These are phyloP conservation scores for Nymphalis urticae DNA, from an alignment of 2,888 invertebrate species.

Conservation along the genomic window DNA sequence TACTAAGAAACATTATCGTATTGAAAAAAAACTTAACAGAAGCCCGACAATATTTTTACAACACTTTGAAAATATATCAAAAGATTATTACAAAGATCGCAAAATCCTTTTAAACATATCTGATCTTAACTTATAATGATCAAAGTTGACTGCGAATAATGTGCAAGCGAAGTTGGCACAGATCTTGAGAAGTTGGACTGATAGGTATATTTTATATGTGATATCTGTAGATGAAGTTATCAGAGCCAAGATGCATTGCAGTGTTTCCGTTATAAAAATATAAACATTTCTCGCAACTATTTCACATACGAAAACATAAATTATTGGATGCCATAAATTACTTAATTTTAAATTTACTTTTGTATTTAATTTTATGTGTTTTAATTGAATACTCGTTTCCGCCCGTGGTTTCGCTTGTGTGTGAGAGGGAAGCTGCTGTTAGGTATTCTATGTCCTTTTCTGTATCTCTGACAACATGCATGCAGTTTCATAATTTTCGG, in stretches of 20 bases:
- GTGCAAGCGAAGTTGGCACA: constrained; percentile 17
- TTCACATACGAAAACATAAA: background rate
- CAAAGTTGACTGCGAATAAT: constrained; percentile 1
- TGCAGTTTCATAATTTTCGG: too few species aligned
- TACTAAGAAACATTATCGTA: too few species aligned
- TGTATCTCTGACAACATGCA: too few species aligned
- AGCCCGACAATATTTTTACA: background rate
- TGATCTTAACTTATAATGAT: constrained; percentile 10
- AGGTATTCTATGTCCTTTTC: too few species aligned
- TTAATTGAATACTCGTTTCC: background rate
- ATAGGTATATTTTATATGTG: background rate
- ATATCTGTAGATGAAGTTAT: constrained; percentile 7
- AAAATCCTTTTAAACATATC: background rate
- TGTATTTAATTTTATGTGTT: background rate
- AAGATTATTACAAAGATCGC: background rate
- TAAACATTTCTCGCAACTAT: background rate
- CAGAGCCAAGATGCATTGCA: constrained; percentile 26
- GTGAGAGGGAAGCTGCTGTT: too few species aligned
- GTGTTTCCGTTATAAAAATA: constrained; percentile 10
- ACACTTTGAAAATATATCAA: background rate
- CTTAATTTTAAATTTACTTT: background rate
- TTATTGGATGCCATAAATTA: background rate
- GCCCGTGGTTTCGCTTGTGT: too few species aligned
- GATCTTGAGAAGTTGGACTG: constrained; percentile 7
- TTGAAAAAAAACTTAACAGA: too few species aligned